phyloP scores from a whole-genome alignment of 2,113 vertebrate species.

The Atractosteus spatula region DNA sequence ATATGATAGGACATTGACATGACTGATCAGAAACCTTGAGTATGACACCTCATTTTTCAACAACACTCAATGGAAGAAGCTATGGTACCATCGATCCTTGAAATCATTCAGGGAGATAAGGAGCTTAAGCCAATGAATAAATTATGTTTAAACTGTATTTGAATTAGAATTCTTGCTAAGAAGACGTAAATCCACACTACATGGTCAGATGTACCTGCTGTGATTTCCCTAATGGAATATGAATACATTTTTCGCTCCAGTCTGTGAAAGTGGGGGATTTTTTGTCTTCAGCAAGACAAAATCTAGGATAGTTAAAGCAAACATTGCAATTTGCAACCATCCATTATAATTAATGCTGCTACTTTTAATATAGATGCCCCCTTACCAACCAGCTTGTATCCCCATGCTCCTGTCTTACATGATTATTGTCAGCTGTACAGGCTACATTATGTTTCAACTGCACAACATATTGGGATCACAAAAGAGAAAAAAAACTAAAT shows the following conservation, averaged over 20 bases:
- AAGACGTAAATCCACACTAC: constrained; percentile 16
- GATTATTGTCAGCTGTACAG: constrained; percentile 17
- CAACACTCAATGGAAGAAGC: constrained; percentile 18
- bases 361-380: constrained; percentile 26
- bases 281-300: constrained; percentile 10
- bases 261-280: constrained; percentile 1
- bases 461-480: neutral
- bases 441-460: neutral
- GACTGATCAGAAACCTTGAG: neutral
- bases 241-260: constrained; percentile 8
- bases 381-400: constrained; percentile 8
- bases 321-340: constrained; percentile 30
- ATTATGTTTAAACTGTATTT: constrained; percentile 26
- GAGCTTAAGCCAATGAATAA: constrained; percentile 30
- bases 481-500: no score
- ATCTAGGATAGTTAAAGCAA: constrained; percentile 16
- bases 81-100: constrained; percentile 27
- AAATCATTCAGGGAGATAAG: constrained; percentile 30
- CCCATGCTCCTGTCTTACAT: constrained; percentile 31
- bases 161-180: constrained; percentile 27
- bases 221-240: constrained; percentile 17
- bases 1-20: neutral
- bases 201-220: constrained; percentile 20
- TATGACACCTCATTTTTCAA: constrained; percentile 6
- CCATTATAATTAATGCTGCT: constrained; percentile 37